Conservation (phyloP, 2,888 invertebrate genomes). For the Brachynemurus nebulosus region DNA sequence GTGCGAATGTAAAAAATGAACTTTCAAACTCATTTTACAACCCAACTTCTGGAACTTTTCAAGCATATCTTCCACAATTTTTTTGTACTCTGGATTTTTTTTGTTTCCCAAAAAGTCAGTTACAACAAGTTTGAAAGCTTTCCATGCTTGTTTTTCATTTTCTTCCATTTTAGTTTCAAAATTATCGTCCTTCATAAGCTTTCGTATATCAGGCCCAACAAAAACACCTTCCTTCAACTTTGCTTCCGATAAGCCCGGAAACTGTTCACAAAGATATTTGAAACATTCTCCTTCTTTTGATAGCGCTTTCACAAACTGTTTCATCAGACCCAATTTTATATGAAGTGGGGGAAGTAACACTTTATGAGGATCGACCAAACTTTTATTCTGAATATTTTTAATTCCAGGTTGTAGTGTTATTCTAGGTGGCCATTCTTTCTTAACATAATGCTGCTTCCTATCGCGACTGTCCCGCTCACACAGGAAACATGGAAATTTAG, state of each 20-base stretch:
- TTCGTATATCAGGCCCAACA: too few relatives aligned
- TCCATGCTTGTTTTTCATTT: too few relatives aligned
- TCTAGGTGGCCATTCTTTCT: slow-evolving; percentile 16
- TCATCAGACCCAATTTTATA: slow-evolving; percentile 8
- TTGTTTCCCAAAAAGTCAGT: slow-evolving; percentile 13
- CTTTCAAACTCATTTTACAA: too few relatives aligned
- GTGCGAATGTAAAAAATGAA: too few relatives aligned
- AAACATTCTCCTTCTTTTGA: slow-evolving; percentile 8
- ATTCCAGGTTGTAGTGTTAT: slow-evolving; percentile 10
- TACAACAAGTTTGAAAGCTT: slow-evolving; percentile 12
- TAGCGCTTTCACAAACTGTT: slow-evolving; percentile 10
- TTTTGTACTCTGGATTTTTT: too few relatives aligned
- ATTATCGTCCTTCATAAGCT: slow-evolving; percentile 9
- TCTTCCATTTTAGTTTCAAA: slow-evolving; percentile 11
- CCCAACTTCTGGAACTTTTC: too few relatives aligned
- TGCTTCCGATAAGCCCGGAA: slow-evolving; percentile 12
- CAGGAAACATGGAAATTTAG: too few relatives aligned
- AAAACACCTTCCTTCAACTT: too few relatives aligned
- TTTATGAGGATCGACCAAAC: slow-evolving; percentile 11
- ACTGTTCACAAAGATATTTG: slow-evolving; percentile 10
- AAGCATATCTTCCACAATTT: too few relatives aligned
- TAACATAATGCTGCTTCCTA: slow-evolving; percentile 18
- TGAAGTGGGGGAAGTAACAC: slow-evolving; percentile 8
- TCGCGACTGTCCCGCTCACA: slow-evolving; percentile 21
- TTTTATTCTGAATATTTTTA: slow-evolving; percentile 12